Evolutionary conservation across 1,140 invertebrate species (phyloP).

Genomic region (Metopolophium dirhodum): DNA sequence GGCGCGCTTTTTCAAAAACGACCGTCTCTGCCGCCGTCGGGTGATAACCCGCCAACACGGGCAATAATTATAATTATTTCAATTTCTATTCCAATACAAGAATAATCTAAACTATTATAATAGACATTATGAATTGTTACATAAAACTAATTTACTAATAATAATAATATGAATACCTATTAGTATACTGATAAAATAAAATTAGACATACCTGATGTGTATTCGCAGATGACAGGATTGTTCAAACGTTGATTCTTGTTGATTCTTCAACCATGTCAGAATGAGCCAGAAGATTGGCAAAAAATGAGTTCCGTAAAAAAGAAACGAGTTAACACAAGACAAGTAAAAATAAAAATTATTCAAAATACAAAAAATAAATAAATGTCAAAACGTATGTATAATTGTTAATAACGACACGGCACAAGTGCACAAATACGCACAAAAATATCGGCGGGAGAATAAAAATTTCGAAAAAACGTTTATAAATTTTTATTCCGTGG

Average conservation of each 20-base stretch:
- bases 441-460: neutral
- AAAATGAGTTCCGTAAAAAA: neutral
- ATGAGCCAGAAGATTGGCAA: neutral
- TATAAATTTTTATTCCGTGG: neutral
- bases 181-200: neutral
- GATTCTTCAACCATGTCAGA: neutral
- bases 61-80: neutral
- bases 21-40: neutral
- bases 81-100: neutral
- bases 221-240: neutral
- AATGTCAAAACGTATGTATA: neutral
- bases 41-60: neutral
- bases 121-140: neutral
- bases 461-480: neutral
- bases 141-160: too few relatives aligned
- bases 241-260: neutral
- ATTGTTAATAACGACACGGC: neutral
- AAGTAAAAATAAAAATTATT: neutral
- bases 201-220: neutral
- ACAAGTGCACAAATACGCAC: neutral
- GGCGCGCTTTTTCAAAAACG: constrained; percentile 41
- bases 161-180: too few relatives aligned
- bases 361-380: neutral
- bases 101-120: neutral
- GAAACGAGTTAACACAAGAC: neutral